Percentiles rank a stretch among this genome's conserved stretches.
Conservation (phyloP, 2,888 invertebrate species). For the Dryadula phaetusa region DNA sequence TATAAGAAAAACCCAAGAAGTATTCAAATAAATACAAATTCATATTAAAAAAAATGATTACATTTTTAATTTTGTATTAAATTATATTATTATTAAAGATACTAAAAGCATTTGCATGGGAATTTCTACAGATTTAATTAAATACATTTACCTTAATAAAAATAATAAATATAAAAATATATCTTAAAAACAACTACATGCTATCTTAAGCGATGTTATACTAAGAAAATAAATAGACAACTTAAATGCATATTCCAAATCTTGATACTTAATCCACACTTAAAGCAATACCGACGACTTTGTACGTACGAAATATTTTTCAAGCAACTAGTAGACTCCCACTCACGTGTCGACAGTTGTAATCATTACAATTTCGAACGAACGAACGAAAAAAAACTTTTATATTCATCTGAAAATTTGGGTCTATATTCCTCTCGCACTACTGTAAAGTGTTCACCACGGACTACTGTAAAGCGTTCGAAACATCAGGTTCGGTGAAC, state of each 20-base stretch:
- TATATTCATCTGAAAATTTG: not conserved
- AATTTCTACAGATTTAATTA: no score
- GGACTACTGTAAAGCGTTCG: no score
- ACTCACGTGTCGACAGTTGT: conserved; percentile 57
- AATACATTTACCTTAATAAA: no score
- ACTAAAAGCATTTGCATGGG: no score
- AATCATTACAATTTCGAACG: conserved; percentile 50
- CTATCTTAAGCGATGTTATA: not conserved
- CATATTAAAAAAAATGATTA: not conserved
- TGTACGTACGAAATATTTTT: conserved; percentile 62
- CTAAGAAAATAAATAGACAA: no score
- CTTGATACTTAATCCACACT: conserved; percentile 47
- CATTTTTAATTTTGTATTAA: no score
- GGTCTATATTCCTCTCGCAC: no score
- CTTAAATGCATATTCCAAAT: not conserved
- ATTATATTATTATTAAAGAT: no score
- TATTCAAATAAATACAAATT: not conserved
- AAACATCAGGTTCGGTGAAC: no score
- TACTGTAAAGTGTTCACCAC: no score
- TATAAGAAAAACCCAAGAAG: conserved; percentile 5
- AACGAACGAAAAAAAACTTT: not conserved
- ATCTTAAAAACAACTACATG: no score
- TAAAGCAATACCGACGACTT: conserved; percentile 54
- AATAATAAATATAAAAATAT: no score
- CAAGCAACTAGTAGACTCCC: conserved; percentile 60